Base-by-base conservation (phyloP, 2,113 vertebrate species). In the Anhinga rufa region DNA sequence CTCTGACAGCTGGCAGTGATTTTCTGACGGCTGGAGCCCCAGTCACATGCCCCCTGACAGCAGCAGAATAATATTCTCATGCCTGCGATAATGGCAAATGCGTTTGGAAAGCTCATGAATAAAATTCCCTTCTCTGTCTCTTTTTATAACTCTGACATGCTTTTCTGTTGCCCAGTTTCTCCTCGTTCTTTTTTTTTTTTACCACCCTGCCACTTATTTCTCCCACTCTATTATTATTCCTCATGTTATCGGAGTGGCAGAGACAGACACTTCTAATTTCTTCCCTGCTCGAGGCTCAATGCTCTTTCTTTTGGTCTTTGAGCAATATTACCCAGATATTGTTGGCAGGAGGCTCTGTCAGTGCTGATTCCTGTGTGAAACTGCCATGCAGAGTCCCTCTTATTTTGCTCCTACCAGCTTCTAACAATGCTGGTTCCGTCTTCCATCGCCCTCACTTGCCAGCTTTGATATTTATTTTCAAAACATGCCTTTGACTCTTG, bases 1-100 rank as follows among this genome's bases (percentile, higher is more conserved):
- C 75, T 93, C 95, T 95, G 96, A 92, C 95, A 97, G 86, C 91
- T 97, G 95, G 95, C 97, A 90, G 86, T 91, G 89, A 95, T 95
- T 93, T 96, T 89, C 81, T 97, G 91, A 96, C 0, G 77, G 79
- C 95, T 92, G 89, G 74, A 95, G 78, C 81, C 86, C 78, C 51
- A 90, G 77, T 93, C 91, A 91, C 92, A 95, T 97, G 91, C 86
- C 74, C 86, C 81, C 61, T 96, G 96, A 96, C 95, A 95, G 92
- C 86, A 94, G 66, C 86, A 91, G 94, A 96, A 95, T 93, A 93
- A 95, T 95, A 87, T 95, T 96, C 94, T 97, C 88, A 87, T 96
- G 94, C 92, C 58, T 77, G 51, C 0, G 0, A 92, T 92, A 96
- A 93, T 77, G 86, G 92, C 81, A 96, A 95, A 96, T 91, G 78